Evolutionary conservation across 2,797 vertebrate species (phyloP).

Genomic region (Acestrorhynchus altus): DNA sequence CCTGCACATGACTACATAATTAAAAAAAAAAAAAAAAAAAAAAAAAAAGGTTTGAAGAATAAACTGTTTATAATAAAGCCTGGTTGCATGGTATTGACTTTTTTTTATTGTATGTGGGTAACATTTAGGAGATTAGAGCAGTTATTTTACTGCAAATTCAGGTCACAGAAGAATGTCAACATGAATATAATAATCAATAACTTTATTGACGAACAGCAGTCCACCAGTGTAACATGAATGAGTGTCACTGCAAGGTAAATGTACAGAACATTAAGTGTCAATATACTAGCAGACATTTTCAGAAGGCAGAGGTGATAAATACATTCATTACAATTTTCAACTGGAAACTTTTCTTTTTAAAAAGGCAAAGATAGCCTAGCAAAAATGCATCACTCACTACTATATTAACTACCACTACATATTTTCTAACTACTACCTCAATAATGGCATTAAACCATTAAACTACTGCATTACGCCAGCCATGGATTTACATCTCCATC

Average conservation of each 20-base stretch:
- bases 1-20: too few relatives aligned
- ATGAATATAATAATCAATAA: background rate
- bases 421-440: background rate
- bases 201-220: too few relatives aligned
- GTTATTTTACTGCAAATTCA: background rate
- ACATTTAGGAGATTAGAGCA: background rate
- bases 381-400: too few relatives aligned
- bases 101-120: background rate
- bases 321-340: too few relatives aligned
- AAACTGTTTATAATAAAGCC: too few relatives aligned
- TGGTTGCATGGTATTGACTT: background rate
- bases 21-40: too few relatives aligned
- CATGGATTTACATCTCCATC: background rate
- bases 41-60: too few relatives aligned
- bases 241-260: constrained; percentile 1
- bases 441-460: background rate
- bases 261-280: background rate
- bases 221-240: background rate
- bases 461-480: background rate
- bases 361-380: too few relatives aligned
- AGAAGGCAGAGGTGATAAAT: too few relatives aligned
- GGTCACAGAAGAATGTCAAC: background rate
- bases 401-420: too few relatives aligned
- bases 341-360: too few relatives aligned
- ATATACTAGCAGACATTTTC: background rate